A percentile compares a stretch with the other conserved stretches of the same genome.
Evolutionary conservation across 2,113 vertebrate species (phyloP).

Genomic region (Hyperoodon ampullatus): DNA sequence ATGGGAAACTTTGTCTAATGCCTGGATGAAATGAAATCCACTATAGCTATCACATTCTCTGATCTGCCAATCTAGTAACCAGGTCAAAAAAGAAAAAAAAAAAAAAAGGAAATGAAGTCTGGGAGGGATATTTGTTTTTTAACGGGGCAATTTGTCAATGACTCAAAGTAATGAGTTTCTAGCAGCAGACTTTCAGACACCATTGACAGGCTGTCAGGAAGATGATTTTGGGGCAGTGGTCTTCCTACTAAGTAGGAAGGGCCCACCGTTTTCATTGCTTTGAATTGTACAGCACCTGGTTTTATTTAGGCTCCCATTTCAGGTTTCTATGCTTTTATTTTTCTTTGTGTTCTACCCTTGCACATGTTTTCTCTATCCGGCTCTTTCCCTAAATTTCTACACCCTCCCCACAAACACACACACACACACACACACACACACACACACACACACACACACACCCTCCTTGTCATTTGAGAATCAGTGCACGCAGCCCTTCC

Average conservation of each 20-base stretch:
- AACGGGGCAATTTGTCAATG: conserved; percentile 50
- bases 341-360: conserved; percentile 32
- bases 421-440: background rate
- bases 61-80: conserved; percentile 39
- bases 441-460: background rate
- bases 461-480: background rate
- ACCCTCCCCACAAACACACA: background rate
- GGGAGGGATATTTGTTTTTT: conserved; percentile 64
- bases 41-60: conserved; percentile 30
- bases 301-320: conserved; percentile 26
- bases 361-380: conserved; percentile 20
- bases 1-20: conserved; percentile 28
- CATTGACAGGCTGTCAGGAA: conserved; percentile 18
- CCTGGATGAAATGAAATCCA: conserved; percentile 40
- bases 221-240: background rate
- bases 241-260: conserved; percentile 34
- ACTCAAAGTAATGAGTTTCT: conserved; percentile 60
- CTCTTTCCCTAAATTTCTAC: conserved; percentile 32
- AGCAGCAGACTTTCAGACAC: conserved; percentile 29
- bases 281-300: conserved; percentile 16
- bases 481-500: background rate
- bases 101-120: conserved; percentile 46
- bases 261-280: background rate
- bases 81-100: background rate
- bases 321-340: conserved; percentile 40